Evolutionary conservation across 2,113 vertebrate species (phyloP).

Genomic region (Dascyllus trimaculatus): DNA sequence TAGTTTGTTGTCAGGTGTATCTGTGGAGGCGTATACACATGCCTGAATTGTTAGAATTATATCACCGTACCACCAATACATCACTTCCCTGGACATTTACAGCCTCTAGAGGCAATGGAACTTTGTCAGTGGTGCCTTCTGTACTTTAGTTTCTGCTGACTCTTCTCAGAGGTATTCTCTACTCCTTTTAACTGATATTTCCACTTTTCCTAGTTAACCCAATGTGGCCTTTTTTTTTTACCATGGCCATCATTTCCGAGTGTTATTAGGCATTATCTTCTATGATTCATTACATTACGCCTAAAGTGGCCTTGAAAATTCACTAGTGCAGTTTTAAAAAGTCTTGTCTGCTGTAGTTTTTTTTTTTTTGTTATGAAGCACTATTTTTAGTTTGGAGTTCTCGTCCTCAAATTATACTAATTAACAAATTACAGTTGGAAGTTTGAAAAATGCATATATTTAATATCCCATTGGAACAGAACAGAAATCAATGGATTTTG

Average conservation of each 20-base stretch:
- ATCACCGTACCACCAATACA: too few relatives aligned
- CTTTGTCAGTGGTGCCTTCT: conserved; percentile 88
- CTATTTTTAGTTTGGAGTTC: too few relatives aligned
- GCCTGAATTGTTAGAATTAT: background rate
- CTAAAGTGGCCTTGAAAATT: conserved; percentile 28
- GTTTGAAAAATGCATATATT: too few relatives aligned
- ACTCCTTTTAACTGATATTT: conserved; percentile 13
- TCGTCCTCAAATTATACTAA: too few relatives aligned
- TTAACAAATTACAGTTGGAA: too few relatives aligned
- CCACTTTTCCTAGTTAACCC: conserved; percentile 30
- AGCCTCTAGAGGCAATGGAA: conserved; percentile 84
- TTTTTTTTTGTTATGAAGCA: too few relatives aligned
- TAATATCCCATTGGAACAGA: too few relatives aligned
- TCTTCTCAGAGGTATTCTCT: background rate
- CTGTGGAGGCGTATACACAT: background rate
- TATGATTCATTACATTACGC: background rate
- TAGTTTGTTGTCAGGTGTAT: background rate
- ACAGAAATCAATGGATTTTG: too few relatives aligned
- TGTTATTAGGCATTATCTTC: conserved; percentile 18
- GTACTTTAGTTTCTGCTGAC: conserved; percentile 75
- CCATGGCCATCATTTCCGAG: background rate
- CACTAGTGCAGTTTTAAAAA: background rate
- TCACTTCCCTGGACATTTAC: conserved; percentile 83
- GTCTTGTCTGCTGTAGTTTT: too few relatives aligned
- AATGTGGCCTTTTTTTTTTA: conserved; percentile 17